Conservation (phyloP, 2,888 invertebrate genomes). For the Athripsodes cinereus region DNA sequence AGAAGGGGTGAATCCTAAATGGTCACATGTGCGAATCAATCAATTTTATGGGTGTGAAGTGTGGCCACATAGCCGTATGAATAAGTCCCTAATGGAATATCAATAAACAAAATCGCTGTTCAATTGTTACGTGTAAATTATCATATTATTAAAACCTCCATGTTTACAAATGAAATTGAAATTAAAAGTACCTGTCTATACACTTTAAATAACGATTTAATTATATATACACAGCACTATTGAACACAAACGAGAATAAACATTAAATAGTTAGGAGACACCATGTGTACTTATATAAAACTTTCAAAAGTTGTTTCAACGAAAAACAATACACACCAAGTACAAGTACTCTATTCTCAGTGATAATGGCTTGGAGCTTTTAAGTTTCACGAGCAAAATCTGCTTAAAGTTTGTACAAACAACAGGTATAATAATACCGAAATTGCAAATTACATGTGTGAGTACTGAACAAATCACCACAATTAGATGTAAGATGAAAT, state of each 20-base stretch:
- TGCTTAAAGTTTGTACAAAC: neutral
- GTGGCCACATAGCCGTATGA: slow-evolving; percentile 11
- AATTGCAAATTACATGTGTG: too few relatives aligned
- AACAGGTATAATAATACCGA: too few relatives aligned
- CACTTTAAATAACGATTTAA: too few relatives aligned
- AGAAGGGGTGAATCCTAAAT: slow-evolving; percentile 1
- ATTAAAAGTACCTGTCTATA: too few relatives aligned
- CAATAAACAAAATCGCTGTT: slow-evolving; percentile 14
- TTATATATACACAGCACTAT: neutral
- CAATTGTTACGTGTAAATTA: neutral
- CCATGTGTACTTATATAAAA: neutral
- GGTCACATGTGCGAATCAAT: slow-evolving; percentile 19
- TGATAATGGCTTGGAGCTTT: neutral
- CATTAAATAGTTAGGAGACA: neutral
- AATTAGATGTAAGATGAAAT: too few relatives aligned
- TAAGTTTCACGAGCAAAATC: neutral
- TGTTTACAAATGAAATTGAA: too few relatives aligned
- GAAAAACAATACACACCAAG: neutral
- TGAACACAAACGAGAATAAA: neutral
- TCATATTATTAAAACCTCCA: neutral
- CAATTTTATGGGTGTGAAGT: slow-evolving; percentile 28
- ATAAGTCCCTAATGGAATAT: slow-evolving; percentile 23
- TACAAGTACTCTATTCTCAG: neutral
- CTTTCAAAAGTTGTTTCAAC: neutral
- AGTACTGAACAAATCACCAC: too few relatives aligned